Conservation (phyloP, 2,888 invertebrate genomes). For the Lepidochitona cinerea region DNA sequence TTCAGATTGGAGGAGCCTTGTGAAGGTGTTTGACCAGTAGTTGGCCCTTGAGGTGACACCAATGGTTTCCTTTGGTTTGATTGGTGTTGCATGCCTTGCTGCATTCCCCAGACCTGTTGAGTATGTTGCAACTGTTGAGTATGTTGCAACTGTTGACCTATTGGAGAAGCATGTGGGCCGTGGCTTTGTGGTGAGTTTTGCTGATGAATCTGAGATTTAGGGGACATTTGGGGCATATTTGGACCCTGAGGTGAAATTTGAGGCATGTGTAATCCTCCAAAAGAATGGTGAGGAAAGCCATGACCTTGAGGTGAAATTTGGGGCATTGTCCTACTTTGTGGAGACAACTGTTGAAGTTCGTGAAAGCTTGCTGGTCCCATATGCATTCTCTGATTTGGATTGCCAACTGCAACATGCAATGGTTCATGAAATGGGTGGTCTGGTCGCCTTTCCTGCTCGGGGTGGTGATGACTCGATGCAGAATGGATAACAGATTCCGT, state of each 20-base stretch:
- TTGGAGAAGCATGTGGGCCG: conserved; percentile 5
- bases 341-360: neutral
- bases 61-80: neutral
- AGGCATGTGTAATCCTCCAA: neutral
- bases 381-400: neutral
- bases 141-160: conserved; percentile 8
- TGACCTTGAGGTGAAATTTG: conserved; percentile 3
- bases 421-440: conserved; percentile 6
- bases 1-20: conserved; percentile 6
- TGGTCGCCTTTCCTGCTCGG: neutral
- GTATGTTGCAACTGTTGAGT: no score
- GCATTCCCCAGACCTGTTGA: conserved; percentile 1
- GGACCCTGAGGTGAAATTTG: neutral
- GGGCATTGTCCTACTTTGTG: neutral
- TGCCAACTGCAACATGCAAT: conserved; percentile 12
- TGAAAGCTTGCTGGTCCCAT: neutral
- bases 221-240: neutral
- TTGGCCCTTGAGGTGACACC: neutral
- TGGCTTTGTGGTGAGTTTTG: conserved; percentile 21
- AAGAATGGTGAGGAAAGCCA: neutral
- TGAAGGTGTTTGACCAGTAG: neutral
- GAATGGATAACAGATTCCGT: neutral
- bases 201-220: conserved; percentile 6
- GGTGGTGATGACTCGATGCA: neutral
- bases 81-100: conserved; percentile 2